Base-by-base conservation (phyloP, 2,888 invertebrate genomes). In the Cybosia mesomella region DNA sequence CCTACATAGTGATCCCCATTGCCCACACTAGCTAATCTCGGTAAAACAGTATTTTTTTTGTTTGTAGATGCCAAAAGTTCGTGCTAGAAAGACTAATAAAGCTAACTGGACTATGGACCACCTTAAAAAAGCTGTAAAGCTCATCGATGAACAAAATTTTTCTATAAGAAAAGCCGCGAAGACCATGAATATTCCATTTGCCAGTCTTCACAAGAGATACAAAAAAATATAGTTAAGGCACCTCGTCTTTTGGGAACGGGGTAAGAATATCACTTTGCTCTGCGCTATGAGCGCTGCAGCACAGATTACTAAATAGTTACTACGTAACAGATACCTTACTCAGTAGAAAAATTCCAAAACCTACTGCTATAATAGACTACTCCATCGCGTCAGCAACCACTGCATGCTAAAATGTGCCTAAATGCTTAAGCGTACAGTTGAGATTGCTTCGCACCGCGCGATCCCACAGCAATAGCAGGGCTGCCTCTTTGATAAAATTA, bases 251-350 rank as follows among this genome's bases (percentile, higher is more conserved):
- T 81, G 88, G 76, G 90, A 91, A 72, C 81, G 87, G 78, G 91
- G 89, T 59, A 83, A 83, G 65, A 83, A 87, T 58, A 87, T 92
- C 3, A 93, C 92, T 3, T 68, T 91, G n/a, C 59, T 91, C 62
- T 92, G 89, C 82, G 82, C 88, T 21, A 87, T 91, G 84, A 92
- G 83, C 79, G 86, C 87, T 74, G 80, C n/a, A n/a, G n/a, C n/a
- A n/a, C n/a, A n/a, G n/a, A n/a, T n/a, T n/a, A n/a, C n/a, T n/a
- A n/a, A n/a, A n/a, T n/a, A n/a, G n/a, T n/a, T n/a, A n/a, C n/a
- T n/a, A n/a, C n/a, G n/a, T n/a, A n/a, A n/a, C n/a, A n/a, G n/a
- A n/a, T n/a, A n/a, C n/a, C n/a, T n/a, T n/a, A n/a, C n/a, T n/a
- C n/a, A n/a, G n/a, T n/a, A n/a, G n/a, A n/a, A n/a, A n/a, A n/a